phyloP scores from a whole-genome alignment of 2,888 invertebrate genomes.

The Malthinus seriepunctatus region DNA sequence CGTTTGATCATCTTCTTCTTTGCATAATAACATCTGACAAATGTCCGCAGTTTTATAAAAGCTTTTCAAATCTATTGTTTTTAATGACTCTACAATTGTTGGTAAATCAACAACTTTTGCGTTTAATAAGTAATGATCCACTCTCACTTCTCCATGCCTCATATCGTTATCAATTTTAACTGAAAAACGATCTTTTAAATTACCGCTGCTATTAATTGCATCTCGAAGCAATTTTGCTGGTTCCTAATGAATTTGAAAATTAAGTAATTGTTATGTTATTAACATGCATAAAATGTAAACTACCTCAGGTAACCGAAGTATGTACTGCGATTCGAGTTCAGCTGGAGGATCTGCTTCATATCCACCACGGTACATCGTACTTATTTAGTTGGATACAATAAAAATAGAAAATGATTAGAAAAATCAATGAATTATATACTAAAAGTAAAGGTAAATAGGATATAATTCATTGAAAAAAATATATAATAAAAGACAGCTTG shows the following conservation, averaged over 20 bases:
- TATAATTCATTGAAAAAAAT: no score
- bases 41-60: constrained; percentile 98
- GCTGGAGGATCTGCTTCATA: constrained; percentile 39
- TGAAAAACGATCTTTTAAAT: constrained; percentile 80
- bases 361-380: constrained; percentile 31
- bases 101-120: constrained; percentile 92
- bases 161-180: constrained; percentile 88
- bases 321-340: constrained; percentile 49
- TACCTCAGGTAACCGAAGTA: constrained; percentile 46
- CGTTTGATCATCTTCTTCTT: constrained; percentile 81
- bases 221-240: constrained; percentile 76
- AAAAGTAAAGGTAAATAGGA: no score
- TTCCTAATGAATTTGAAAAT: constrained; percentile 54
- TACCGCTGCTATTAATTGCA: constrained; percentile 74
- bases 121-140: constrained; percentile 86
- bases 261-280: not conserved
- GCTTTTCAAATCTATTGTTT: constrained; percentile 94
- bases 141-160: constrained; percentile 84
- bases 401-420: no score
- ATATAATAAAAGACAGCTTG: no score
- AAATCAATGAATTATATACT: no score
- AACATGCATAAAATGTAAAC: not conserved
- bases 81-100: constrained; percentile 88
- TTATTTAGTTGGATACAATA: not conserved
- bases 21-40: constrained; percentile 89